phyloP scores from a whole-genome alignment of 2,888 invertebrate genomes.

The Chironomus riparius region DNA sequence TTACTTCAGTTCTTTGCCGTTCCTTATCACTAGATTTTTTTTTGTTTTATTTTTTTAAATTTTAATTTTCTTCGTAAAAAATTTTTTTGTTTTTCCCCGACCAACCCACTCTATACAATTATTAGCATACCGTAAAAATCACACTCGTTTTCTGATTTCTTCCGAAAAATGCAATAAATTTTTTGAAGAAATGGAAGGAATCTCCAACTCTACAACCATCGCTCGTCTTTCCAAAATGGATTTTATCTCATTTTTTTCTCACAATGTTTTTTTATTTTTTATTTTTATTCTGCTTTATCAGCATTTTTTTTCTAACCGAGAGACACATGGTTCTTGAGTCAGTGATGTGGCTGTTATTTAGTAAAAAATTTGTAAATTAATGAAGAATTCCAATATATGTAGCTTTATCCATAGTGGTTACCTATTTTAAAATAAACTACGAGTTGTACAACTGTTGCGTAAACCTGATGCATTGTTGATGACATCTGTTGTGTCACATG shows the following conservation, averaged over 20 bases:
- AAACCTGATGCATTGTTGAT: no score
- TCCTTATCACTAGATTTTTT: background rate
- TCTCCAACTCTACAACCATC: background rate
- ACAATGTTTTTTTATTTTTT: background rate
- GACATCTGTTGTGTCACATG: no score
- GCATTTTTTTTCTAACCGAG: background rate
- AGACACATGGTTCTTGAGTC: background rate
- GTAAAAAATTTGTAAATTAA: no score
- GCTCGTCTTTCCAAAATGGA: background rate
- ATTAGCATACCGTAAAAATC: background rate
- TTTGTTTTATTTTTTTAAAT: background rate
- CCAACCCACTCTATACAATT: background rate
- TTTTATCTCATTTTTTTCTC: no score
- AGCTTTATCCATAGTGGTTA: no score
- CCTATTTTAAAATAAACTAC: no score
- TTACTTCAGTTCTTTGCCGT: background rate
- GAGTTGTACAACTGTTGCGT: no score
- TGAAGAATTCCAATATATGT: no score
- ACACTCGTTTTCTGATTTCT: background rate
- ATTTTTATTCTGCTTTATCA: background rate
- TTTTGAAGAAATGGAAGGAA: background rate
- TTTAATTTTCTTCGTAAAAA: background rate
- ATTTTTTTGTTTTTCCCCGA: background rate
- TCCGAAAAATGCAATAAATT: background rate
- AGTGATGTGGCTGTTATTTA: no score